Evolutionary conservation across 2,888 invertebrate species (phyloP).

Genomic region (Spodoptera picta): DNA sequence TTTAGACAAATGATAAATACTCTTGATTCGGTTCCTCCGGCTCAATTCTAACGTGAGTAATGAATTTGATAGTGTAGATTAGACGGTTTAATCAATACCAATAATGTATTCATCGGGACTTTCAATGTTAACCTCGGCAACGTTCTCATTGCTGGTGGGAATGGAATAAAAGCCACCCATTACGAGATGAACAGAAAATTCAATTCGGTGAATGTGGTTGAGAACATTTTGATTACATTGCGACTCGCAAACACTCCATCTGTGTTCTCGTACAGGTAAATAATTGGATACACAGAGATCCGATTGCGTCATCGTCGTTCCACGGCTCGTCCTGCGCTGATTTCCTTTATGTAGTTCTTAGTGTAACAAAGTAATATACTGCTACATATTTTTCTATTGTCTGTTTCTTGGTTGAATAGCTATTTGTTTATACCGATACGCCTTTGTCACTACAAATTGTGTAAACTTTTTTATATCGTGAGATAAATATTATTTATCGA

Average conservation of each 20-base stretch:
- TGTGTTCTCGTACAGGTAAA: constrained; percentile 66
- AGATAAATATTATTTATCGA: too few relatives aligned
- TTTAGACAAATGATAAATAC: constrained; percentile 56
- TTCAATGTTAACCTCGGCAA: constrained; percentile 57
- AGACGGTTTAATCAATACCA: constrained; percentile 62
- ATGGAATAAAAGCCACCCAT: constrained; percentile 67
- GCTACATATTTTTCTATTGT: constrained; percentile 7
- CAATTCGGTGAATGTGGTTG: constrained; percentile 68
- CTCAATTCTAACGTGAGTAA: constrained; percentile 59
- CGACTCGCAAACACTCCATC: constrained; percentile 60
- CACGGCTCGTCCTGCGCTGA: constrained; percentile 48
- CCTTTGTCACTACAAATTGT: too few relatives aligned
- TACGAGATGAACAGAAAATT: constrained; percentile 71
- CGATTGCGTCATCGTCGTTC: constrained; percentile 49
- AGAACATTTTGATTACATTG: constrained; percentile 71
- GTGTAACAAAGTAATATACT: constrained; percentile 39
- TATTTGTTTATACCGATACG: too few relatives aligned
- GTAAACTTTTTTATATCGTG: too few relatives aligned
- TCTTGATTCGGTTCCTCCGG: constrained; percentile 50
- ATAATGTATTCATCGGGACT: constrained; percentile 63
- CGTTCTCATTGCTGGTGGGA: constrained; percentile 50
- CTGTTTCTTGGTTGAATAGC: too few relatives aligned
- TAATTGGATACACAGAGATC: constrained; percentile 67
- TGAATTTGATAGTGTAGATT: constrained; percentile 61
- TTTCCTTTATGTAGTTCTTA: constrained; percentile 37